These are phyloP conservation scores for Aepyceros melampus DNA, from an alignment of 2,113 vertebrate species.

Conservation along the genomic window DNA sequence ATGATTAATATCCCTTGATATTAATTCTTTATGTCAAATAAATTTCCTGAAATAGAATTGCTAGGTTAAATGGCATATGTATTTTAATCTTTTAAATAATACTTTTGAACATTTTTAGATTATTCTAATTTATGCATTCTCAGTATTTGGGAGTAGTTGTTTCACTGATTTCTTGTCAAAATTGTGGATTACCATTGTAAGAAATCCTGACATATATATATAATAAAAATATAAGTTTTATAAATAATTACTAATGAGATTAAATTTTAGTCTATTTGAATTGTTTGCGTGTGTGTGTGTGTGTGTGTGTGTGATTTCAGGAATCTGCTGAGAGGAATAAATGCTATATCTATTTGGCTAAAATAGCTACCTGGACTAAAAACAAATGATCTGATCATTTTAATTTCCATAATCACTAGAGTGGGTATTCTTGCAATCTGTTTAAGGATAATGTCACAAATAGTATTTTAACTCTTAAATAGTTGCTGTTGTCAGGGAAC, in stretches of 20 bases:
- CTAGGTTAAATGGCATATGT: background rate
- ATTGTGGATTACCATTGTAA: background rate
- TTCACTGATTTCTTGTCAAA: slow-evolving; percentile 3
- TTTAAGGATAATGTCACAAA: background rate
- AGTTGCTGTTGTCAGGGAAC: background rate
- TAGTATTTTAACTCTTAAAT: background rate
- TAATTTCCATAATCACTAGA: background rate
- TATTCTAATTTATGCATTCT: background rate
- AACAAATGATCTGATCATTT: background rate
- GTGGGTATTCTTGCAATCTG: background rate
- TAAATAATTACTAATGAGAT: background rate
- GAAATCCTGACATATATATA: background rate
- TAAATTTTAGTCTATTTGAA: background rate
- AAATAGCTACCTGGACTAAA: background rate
- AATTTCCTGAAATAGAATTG: background rate
- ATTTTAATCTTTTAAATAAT: background rate
- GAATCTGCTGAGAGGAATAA: background rate
- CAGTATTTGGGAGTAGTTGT: background rate
- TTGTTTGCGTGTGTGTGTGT: background rate
- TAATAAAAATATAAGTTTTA: background rate
- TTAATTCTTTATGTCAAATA: background rate
- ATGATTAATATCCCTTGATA: background rate
- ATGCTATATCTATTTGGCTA: background rate
- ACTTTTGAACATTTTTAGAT: background rate
- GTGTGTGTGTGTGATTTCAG: background rate